Conservation (phyloP, 2,888 invertebrate species). For the Carpatolechia fugitivella region DNA sequence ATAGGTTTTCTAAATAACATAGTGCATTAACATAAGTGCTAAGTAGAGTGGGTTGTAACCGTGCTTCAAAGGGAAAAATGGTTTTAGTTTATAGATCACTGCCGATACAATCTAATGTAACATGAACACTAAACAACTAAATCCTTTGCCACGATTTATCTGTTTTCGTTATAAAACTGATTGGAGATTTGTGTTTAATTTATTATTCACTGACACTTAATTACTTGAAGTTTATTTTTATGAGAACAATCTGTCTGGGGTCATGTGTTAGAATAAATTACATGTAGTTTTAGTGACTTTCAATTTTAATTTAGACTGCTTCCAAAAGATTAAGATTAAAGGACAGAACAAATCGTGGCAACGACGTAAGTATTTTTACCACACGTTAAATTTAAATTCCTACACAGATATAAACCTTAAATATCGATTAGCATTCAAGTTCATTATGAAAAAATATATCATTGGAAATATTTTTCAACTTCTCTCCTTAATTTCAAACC, state of each 20-base stretch:
- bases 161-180: no score
- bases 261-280: no score
- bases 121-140: constrained; percentile 78
- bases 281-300: no score
- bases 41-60: constrained; percentile 9
- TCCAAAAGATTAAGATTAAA: no score
- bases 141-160: constrained; percentile 57
- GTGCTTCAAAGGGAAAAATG: constrained; percentile 45
- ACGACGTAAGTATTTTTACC: constrained; percentile 56
- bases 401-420: constrained; percentile 78
- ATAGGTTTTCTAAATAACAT: background rate
- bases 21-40: constrained; percentile 9
- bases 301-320: no score
- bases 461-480: constrained; percentile 78
- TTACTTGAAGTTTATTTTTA: no score
- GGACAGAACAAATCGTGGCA: constrained; percentile 46
- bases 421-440: constrained; percentile 75
- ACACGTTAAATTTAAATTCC: constrained; percentile 74
- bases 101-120: constrained; percentile 73
- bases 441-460: constrained; percentile 79
- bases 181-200: background rate
- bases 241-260: no score
- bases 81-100: constrained; percentile 52
- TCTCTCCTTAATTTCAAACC: constrained; percentile 73
- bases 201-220: no score